phyloP scores from a whole-genome alignment of 1,140 invertebrate species.

The Eubasilissa regina region DNA sequence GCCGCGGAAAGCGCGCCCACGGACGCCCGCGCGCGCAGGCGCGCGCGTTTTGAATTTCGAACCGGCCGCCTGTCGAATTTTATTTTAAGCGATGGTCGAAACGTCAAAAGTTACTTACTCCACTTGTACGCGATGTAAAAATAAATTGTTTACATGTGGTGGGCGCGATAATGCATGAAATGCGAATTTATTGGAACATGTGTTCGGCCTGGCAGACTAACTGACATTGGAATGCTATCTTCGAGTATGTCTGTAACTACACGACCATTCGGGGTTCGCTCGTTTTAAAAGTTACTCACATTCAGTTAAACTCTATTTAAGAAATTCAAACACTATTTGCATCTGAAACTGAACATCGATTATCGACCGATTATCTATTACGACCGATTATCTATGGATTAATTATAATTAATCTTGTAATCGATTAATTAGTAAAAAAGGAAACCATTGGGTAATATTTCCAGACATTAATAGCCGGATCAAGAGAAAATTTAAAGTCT shows the following conservation, averaged over 20 bases:
- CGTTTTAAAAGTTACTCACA: too few species aligned
- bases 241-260: neutral
- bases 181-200: slow-evolving; percentile 34
- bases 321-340: too few species aligned
- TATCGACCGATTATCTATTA: too few species aligned
- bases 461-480: too few species aligned
- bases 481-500: too few species aligned
- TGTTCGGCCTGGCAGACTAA: slow-evolving; percentile 10
- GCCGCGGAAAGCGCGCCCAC: slow-evolving; percentile 34
- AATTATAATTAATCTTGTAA: too few species aligned
- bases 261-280: too few species aligned
- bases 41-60: slow-evolving; percentile 38
- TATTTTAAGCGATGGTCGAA: slow-evolving; percentile 45
- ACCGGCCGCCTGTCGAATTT: slow-evolving; percentile 23
- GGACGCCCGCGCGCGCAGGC: neutral
- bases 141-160: slow-evolving; percentile 42
- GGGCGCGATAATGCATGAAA: slow-evolving; percentile 25
- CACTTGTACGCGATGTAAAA: slow-evolving; percentile 38
- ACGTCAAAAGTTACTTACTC: slow-evolving; percentile 29
- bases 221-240: slow-evolving; percentile 7
- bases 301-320: too few species aligned
- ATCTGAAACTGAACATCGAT: too few species aligned
- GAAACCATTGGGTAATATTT: too few species aligned
- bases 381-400: too few species aligned
- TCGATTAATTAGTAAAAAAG: too few species aligned